Evolutionary conservation across 2,888 invertebrate species (phyloP), one percentile per base, ranked within the genome.

Genomic region (Agrenia bidenticulata): DNA sequence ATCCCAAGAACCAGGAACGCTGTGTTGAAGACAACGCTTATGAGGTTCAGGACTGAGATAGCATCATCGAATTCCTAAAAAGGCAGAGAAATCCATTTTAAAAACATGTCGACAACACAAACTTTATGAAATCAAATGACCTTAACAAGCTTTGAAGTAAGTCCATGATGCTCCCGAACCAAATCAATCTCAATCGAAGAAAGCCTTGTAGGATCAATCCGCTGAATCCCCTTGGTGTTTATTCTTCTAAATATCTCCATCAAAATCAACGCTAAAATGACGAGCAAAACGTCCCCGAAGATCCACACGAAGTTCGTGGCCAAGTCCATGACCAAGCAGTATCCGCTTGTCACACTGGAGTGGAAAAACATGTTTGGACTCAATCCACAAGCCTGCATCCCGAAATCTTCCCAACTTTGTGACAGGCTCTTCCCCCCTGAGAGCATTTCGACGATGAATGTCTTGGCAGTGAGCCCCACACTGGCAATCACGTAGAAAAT

Each of bases 131-230:
- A 32, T 32, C 32, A 32, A 32, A 7, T 32, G 11, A 74, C 73
- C 60, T 64, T 57, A 11, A 73, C 72, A 11, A 72, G 42, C 54
- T 70, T 72, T 9, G 72, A 69, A 27, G 65, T 59, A 1, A 72
- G 51, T 15, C 73, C 75, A 63, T 73, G 73, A 66, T 73, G 75
- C 49, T 75, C 75, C 53, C 75, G 26, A 2, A 75, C 67, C n/a
- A 75, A 54, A 42, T 75, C 75, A 49, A 75, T 75, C 61, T 75
- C 75, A 42, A 67, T 56, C 1, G 70, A 61, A 7, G 70, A 64
- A 13, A 73, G 61, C 49, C 61, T 61, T 2, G 61, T 63, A 2
- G 73, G 67, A 19, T 72, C 67, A 54, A 72, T 71, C 11, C 65
- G 42, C 50, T 57, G 55, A 55, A 75, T 71, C 13, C 72, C 72